These are phyloP conservation scores for Synaphobranchus kaupii DNA, from an alignment of 2,797 vertebrate genomes.

Conservation along the genomic window DNA sequence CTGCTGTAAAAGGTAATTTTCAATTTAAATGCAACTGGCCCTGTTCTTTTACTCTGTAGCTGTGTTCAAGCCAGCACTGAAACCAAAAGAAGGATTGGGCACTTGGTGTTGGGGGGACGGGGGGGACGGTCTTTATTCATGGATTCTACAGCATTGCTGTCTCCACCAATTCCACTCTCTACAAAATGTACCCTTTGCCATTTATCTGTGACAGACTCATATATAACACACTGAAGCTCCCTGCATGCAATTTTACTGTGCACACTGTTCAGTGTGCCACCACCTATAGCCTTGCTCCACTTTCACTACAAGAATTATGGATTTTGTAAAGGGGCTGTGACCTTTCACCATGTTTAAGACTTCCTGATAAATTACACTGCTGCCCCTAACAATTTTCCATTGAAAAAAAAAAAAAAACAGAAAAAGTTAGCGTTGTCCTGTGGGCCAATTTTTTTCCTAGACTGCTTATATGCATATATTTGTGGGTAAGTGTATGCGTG, in stretches of 20 bases:
- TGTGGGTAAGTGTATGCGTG: neutral
- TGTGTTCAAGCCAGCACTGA: constrained; percentile 30
- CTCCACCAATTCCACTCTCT: constrained; percentile 26
- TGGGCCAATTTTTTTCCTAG: neutral
- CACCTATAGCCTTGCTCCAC: constrained; percentile 6
- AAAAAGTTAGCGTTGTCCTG: neutral
- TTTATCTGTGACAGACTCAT: constrained; percentile 29
- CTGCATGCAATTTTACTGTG: constrained; percentile 33
- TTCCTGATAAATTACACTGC: constrained; percentile 16
- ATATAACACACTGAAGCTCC: constrained; percentile 33
- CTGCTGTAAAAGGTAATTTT: constrained; percentile 47
- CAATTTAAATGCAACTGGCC: constrained; percentile 46
- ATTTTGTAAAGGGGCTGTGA: constrained; percentile 26
- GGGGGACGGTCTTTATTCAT: constrained; percentile 47
- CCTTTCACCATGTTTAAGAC: constrained; percentile 28
- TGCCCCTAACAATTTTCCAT: neutral
- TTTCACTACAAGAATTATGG: constrained; percentile 17
- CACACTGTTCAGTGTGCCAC: neutral
- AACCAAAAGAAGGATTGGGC: constrained; percentile 15
- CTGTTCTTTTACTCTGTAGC: constrained; percentile 41
- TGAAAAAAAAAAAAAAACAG: neutral
- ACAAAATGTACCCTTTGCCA: constrained; percentile 29
- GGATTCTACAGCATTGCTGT: constrained; percentile 11
- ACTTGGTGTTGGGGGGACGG: neutral
- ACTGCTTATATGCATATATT: neutral